Evolutionary conservation across 2,797 vertebrate genomes (phyloP).

Genomic region (Australoheros facetus): DNA sequence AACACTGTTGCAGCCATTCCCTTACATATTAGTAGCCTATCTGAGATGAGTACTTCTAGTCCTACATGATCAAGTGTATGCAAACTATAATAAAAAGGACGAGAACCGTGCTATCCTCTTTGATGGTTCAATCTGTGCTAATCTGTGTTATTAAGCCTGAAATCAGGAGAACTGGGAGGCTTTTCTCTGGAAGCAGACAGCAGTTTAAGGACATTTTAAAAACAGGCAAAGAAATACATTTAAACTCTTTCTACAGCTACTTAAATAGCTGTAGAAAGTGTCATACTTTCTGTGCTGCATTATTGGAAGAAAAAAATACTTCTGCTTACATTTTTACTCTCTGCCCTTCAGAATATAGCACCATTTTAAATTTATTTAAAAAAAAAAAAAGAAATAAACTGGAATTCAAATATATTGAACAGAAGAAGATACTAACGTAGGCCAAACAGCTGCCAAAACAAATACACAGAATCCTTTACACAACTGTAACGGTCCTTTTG

Average conservation of each 20-base stretch:
- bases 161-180: background rate
- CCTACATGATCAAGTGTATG: background rate
- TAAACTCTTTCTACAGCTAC: no score
- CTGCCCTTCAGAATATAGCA: background rate
- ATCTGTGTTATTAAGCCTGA: background rate
- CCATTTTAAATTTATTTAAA: no score
- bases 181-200: background rate
- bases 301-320: background rate
- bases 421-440: background rate
- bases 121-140: conserved; percentile 1
- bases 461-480: conserved; percentile 1
- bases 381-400: background rate
- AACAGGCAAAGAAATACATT: background rate
- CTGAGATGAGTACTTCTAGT: background rate
- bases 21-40: conserved; percentile 16
- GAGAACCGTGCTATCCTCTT: background rate
- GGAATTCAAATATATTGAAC: background rate
- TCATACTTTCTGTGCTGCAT: background rate
- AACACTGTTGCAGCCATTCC: conserved; percentile 11
- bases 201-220: background rate
- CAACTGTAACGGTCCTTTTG: background rate
- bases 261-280: background rate
- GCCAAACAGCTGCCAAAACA: background rate
- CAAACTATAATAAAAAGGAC: conserved; percentile 1
- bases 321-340: fast-evolving